Evolutionary conservation across 2,888 invertebrate species (phyloP).

Genomic region (Latheticus oryzae): DNA sequence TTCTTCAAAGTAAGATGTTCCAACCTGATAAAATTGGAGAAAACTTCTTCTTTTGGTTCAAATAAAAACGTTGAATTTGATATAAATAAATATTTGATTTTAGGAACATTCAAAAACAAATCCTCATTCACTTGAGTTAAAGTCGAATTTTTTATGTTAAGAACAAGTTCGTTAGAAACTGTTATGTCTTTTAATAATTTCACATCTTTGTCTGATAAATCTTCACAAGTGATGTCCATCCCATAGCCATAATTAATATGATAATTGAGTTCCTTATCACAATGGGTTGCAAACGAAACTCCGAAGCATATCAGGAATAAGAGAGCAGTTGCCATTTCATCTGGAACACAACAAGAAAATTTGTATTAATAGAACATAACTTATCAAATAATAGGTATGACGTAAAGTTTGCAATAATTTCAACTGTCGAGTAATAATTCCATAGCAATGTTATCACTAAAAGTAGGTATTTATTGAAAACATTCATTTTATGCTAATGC

Average conservation of each 20-base stretch:
- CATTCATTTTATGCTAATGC: no score
- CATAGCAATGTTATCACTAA: no score
- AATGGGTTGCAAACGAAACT: conserved; percentile 47
- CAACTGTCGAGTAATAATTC: no score
- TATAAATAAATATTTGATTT: conserved; percentile 47
- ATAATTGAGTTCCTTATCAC: conserved; percentile 59
- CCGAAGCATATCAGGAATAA: conserved; percentile 40
- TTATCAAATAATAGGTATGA: no score
- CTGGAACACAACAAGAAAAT: conserved; percentile 34
- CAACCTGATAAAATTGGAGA: conserved; percentile 46
- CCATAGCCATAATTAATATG: conserved; percentile 59
- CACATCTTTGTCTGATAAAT: conserved; percentile 45
- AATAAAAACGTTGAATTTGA: conserved; percentile 47
- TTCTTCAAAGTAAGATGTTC: conserved; percentile 49
- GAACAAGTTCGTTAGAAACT: conserved; percentile 58
- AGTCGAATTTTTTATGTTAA: conserved; percentile 56
- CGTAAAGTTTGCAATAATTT: no score
- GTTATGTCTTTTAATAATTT: conserved; percentile 54
- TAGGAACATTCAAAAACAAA: conserved; percentile 55
- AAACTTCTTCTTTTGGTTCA: conserved; percentile 44
- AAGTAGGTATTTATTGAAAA: no score
- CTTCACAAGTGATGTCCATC: conserved; percentile 59
- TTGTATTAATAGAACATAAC: no score
- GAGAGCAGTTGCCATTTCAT: conserved; percentile 48
- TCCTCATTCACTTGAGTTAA: conserved; percentile 49